These are phyloP conservation scores for Trogon melanurus DNA, from an alignment of 2,113 vertebrate genomes.

Conservation along the genomic window DNA sequence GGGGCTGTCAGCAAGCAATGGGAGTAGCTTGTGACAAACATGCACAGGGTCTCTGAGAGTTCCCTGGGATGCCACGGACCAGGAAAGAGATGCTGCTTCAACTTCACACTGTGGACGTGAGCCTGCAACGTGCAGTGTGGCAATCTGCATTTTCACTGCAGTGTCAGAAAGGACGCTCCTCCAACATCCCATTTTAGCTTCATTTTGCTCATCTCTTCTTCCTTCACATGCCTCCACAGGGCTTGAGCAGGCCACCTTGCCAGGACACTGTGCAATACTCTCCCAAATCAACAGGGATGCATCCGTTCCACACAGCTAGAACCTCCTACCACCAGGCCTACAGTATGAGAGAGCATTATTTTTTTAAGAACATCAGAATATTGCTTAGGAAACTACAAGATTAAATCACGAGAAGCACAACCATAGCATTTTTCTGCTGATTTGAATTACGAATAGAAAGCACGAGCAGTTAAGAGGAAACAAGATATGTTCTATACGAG, in stretches of 20 bases:
- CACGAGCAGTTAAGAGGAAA: conserved; percentile 65
- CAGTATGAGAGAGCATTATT: neutral
- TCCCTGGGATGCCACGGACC: neutral
- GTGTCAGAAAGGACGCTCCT: neutral
- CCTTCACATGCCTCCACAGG: neutral
- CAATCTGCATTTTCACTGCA: neutral
- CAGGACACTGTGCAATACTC: neutral
- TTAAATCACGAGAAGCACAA: conserved; percentile 46
- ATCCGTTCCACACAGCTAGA: neutral
- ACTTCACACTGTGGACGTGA: rapidly evolving
- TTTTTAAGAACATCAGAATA: conserved; percentile 25
- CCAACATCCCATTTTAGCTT: neutral
- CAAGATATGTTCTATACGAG: conserved; percentile 64
- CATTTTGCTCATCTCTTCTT: neutral
- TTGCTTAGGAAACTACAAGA: conserved; percentile 50
- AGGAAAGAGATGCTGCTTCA: neutral
- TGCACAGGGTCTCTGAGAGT: neutral
- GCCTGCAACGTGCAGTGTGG: neutral
- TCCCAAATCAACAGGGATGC: neutral
- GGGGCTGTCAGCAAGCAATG: neutral
- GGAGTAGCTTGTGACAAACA: neutral
- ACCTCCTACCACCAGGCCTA: neutral
- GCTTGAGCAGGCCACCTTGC: neutral
- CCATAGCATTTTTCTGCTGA: conserved; percentile 53
- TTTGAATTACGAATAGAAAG: conserved; percentile 69